Base-by-base conservation (phyloP, 2,888 invertebrate species). In the Hetaerina titia region DNA sequence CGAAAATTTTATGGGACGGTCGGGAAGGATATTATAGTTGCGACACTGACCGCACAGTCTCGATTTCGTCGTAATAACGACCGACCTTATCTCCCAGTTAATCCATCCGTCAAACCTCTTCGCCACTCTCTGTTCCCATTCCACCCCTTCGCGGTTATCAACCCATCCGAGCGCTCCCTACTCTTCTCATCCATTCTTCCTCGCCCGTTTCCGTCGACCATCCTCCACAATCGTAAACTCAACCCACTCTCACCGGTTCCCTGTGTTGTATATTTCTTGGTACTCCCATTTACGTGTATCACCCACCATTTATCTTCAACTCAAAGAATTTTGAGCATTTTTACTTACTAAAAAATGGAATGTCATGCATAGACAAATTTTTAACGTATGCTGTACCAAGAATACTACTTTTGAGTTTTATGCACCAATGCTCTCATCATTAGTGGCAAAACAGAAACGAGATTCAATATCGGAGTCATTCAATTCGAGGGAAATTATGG, bases 1-100 rank as follows among this genome's bases (percentile, higher is more conserved):
- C 11, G 81, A 81, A 31, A 81, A 81, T 81, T 81, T 81, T 81
- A 81, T 81, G 81, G 31, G 81, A 31, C 81, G 81, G 11, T 69
- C n/a, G 81, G 31, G 31, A 19, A 22, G n/a, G 69, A n/a, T n/a
- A 69, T 69, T 69, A 69, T 19, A 17, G 17, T 69, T n/a, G 19
- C 81, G 81, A 25, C 81, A 31, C 81, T 31, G 81, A 31, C 31
- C 81, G 15, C 81, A 81, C 9, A 25, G 81, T 31, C 81, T 81
- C 81, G 81, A 81, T 81, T 31, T 81, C 31, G 13, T 31, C 31
- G 81, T 81, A 25, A 81, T 81, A 13, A 81, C 81, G 81, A 81
- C 81, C 81, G 31, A n/a, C 11, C 81, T 81, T 81, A 81, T 81
- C 81, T 81, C 11, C 31, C 81, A 31, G 31, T 81, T 31, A 81